These are phyloP conservation scores for Ochropacha duplaris DNA, from an alignment of 2,888 invertebrate species.

Conservation along the genomic window DNA sequence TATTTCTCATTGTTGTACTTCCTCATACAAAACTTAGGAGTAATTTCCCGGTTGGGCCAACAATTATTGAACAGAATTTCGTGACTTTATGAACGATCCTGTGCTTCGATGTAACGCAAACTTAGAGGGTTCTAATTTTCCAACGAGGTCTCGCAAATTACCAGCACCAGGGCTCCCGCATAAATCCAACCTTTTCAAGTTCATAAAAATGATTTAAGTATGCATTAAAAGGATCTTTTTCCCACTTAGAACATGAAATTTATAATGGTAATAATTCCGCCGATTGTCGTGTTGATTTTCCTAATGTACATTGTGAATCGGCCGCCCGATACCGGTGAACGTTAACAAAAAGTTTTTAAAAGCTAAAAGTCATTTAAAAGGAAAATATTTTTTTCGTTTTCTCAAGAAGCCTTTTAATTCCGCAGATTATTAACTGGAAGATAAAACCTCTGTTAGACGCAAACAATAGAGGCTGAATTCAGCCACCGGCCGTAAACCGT, in stretches of 20 bases:
- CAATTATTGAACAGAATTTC: constrained; percentile 3
- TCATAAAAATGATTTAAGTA: constrained; percentile 80
- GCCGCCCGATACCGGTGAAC: constrained; percentile 1
- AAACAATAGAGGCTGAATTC: constrained; percentile 50
- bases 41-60: constrained; percentile 5
- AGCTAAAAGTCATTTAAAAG: constrained; percentile 27
- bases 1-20: background rate
- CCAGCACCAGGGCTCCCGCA: constrained; percentile 58
- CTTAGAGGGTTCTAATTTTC: constrained; percentile 48
- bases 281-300: constrained; percentile 55
- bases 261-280: constrained; percentile 67
- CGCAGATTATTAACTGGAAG: constrained; percentile 50
- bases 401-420: constrained; percentile 45
- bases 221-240: constrained; percentile 74
- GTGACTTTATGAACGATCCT: constrained; percentile 8
- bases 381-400: constrained; percentile 30
- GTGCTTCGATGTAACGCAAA: constrained; percentile 19
- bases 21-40: background rate
- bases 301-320: constrained; percentile 11
- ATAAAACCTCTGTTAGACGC: constrained; percentile 44
- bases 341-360: constrained; percentile 13
- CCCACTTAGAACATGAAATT: constrained; percentile 65
- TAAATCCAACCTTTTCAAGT: constrained; percentile 78
- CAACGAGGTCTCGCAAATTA: constrained; percentile 57
- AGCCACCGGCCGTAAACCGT: constrained; percentile 29